phyloP scores from a whole-genome alignment of 1,140 invertebrate genomes.

The Sinella curviseta region DNA sequence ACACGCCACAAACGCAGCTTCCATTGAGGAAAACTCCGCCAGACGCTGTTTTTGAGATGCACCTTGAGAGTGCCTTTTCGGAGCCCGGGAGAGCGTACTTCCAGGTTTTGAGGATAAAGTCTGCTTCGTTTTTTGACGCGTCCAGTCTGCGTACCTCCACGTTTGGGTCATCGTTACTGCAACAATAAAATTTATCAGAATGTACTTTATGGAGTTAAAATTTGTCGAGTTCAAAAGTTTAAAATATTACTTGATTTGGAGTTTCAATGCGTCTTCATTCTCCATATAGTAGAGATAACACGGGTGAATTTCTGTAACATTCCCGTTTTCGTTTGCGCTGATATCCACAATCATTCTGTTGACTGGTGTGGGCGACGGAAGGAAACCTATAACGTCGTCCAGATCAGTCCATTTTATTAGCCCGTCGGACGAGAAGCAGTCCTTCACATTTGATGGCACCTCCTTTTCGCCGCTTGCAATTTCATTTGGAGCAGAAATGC shows the following conservation, averaged over 20 bases:
- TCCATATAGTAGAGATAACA: background rate
- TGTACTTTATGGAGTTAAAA: background rate
- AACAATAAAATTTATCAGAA: too few species aligned
- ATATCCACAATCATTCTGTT: background rate
- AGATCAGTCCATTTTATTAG: background rate
- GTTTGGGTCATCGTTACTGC: background rate
- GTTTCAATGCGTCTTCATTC: background rate
- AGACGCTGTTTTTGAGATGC: background rate
- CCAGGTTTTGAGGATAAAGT: slow-evolving; percentile 28
- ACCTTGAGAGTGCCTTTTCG: background rate
- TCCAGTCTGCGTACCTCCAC: slow-evolving; percentile 1
- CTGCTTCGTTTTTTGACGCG: background rate
- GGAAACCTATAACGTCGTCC: background rate
- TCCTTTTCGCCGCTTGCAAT: background rate
- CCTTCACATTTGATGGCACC: background rate
- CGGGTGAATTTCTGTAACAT: background rate
- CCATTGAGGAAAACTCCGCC: slow-evolving; percentile 17
- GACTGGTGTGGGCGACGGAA: background rate
- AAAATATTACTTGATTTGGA: slow-evolving; percentile 1
- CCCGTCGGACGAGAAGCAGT: background rate
- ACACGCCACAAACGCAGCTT: slow-evolving; percentile 22
- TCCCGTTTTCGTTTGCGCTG: background rate
- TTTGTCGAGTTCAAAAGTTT: background rate
- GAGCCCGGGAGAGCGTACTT: slow-evolving; percentile 17
- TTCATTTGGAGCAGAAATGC: background rate